phyloP scores from a whole-genome alignment of 2,888 invertebrate species.

The Erynnis tages region DNA sequence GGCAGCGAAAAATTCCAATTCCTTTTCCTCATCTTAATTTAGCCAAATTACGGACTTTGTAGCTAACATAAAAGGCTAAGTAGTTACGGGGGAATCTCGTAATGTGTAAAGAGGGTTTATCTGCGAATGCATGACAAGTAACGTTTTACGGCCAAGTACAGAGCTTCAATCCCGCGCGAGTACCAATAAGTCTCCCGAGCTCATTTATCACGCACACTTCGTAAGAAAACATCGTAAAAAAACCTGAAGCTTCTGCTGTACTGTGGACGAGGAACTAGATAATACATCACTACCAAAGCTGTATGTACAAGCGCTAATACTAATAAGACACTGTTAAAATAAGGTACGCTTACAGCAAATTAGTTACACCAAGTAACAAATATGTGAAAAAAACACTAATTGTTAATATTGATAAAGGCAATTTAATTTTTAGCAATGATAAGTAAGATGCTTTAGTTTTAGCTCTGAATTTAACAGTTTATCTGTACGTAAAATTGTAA shows the following conservation, averaged over 20 bases:
- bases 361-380: too few species aligned
- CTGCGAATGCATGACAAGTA: conserved; percentile 22
- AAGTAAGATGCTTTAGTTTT: too few species aligned
- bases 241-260: conserved; percentile 8
- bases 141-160: conserved; percentile 16
- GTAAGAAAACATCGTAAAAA: conserved; percentile 35
- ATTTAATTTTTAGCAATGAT: too few species aligned
- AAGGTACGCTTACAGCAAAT: too few species aligned
- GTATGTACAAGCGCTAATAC: too few species aligned
- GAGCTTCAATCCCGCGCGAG: conserved; percentile 28
- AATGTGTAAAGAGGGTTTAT: conserved; percentile 14
- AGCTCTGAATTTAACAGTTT: too few species aligned
- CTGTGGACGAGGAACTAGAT: not conserved
- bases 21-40: not conserved
- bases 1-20: not conserved
- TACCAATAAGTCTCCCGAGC: conserved; percentile 33
- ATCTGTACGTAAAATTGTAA: too few species aligned
- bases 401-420: too few species aligned
- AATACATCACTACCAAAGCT: too few species aligned
- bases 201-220: conserved; percentile 36
- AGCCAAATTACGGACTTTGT: not conserved
- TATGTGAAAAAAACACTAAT: too few species aligned
- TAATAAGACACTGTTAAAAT: too few species aligned
- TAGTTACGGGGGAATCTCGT: conserved; percentile 2
- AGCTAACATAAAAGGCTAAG: not conserved